Evolutionary conservation across 2,113 vertebrate genomes (phyloP).

Genomic region (Azemiops feae): DNA sequence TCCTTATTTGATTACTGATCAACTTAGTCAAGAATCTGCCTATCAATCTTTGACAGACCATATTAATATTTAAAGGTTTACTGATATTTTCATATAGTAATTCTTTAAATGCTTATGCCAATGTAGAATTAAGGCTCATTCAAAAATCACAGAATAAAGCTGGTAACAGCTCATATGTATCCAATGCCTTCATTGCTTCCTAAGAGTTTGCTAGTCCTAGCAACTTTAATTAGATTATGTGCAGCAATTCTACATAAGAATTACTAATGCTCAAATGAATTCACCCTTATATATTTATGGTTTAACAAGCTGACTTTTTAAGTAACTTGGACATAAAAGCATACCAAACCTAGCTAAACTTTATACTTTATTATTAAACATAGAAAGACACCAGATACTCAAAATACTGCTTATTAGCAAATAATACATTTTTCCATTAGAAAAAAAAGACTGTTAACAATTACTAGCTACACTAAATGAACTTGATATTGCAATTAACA

Average conservation of each 20-base stretch:
- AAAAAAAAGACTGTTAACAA: neutral
- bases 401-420: conserved; percentile 19
- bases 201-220: conserved; percentile 31
- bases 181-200: conserved; percentile 52
- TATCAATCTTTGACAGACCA: neutral
- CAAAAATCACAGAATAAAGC: conserved; percentile 32
- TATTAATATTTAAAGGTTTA: neutral
- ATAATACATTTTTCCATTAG: neutral
- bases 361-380: conserved; percentile 41
- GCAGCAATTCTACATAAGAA: neutral
- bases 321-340: neutral
- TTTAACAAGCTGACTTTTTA: conserved; percentile 57
- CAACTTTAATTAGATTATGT: neutral
- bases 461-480: neutral
- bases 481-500: neutral
- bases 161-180: conserved; percentile 59
- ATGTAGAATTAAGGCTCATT: conserved; percentile 40
- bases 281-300: conserved; percentile 47
- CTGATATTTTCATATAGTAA: neutral
- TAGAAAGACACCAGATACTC: conserved; percentile 28
- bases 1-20: neutral
- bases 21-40: neutral
- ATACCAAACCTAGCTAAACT: neutral
- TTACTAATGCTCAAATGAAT: conserved; percentile 27
- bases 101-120: conserved; percentile 10